These are phyloP conservation scores for Ariolimax columbianus DNA, from an alignment of 2,888 invertebrate species.

Conservation along the genomic window DNA sequence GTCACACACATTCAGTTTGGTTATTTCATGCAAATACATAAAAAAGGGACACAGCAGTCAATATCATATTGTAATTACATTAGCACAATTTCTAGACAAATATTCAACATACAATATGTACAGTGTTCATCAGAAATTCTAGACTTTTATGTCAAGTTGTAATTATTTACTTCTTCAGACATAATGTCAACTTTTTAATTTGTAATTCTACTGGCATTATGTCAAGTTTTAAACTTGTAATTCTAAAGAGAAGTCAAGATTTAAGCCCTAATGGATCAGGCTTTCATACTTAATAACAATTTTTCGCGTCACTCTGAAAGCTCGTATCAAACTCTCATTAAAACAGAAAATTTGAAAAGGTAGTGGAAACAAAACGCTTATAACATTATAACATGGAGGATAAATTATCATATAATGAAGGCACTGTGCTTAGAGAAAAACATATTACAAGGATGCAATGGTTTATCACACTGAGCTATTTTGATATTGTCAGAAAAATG, in stretches of 20 bases:
- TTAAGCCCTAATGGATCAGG: background rate
- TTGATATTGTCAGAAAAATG: background rate
- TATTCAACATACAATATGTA: too few species aligned
- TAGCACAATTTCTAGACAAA: background rate
- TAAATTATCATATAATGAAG: constrained; percentile 24
- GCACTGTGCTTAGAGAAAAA: constrained; percentile 16
- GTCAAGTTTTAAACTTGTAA: too few species aligned
- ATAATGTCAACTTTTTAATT: too few species aligned
- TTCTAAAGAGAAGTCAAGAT: too few species aligned
- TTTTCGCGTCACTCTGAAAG: background rate
- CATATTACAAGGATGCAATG: constrained; percentile 5
- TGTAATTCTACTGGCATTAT: too few species aligned
- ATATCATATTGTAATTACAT: background rate
- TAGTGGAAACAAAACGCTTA: background rate
- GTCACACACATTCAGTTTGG: background rate
- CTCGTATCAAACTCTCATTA: background rate
- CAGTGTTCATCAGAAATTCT: background rate
- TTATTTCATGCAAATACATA: background rate
- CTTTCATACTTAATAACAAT: background rate
- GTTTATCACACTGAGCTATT: constrained; percentile 11
- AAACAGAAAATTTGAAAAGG: background rate
- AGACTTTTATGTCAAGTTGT: background rate
- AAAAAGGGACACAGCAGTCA: background rate
- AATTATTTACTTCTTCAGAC: too few species aligned
- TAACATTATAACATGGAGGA: background rate